phyloP scores from a whole-genome alignment of 2,888 invertebrate species.

The Rhingia campestris region DNA sequence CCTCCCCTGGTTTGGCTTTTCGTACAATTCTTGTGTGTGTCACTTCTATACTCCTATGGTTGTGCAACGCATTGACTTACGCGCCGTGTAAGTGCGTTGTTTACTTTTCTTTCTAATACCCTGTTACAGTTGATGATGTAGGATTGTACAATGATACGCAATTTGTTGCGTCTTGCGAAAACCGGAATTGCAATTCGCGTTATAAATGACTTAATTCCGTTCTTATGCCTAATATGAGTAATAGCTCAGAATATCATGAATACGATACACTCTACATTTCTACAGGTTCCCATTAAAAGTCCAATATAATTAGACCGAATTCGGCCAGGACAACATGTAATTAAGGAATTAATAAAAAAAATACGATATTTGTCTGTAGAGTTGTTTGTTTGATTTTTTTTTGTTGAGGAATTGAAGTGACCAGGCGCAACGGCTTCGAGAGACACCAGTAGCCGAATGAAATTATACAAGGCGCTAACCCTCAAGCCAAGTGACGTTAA shows the following conservation, averaged over 20 bases:
- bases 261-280: background rate
- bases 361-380: no score
- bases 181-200: conserved; percentile 4
- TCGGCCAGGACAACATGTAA: conserved; percentile 11
- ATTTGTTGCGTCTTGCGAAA: background rate
- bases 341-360: conserved; percentile 40
- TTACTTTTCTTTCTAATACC: conserved; percentile 2
- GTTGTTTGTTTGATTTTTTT: no score
- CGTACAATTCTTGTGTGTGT: background rate
- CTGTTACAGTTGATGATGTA: conserved; percentile 12
- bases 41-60: background rate
- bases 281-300: conserved; percentile 9
- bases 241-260: background rate
- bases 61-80: background rate
- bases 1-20: conserved; percentile 12
- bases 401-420: no score
- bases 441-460: conserved; percentile 50
- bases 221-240: background rate
- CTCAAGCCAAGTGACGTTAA: conserved; percentile 74
- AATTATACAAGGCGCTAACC: conserved; percentile 66
- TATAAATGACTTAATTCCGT: conserved; percentile 5
- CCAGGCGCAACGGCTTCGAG: background rate
- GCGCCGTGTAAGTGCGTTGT: background rate
- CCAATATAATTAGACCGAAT: conserved; percentile 8
- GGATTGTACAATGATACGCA: conserved; percentile 3